Evolutionary conservation across 2,888 invertebrate genomes (phyloP).

Genomic region (Luperina nickerlii): DNA sequence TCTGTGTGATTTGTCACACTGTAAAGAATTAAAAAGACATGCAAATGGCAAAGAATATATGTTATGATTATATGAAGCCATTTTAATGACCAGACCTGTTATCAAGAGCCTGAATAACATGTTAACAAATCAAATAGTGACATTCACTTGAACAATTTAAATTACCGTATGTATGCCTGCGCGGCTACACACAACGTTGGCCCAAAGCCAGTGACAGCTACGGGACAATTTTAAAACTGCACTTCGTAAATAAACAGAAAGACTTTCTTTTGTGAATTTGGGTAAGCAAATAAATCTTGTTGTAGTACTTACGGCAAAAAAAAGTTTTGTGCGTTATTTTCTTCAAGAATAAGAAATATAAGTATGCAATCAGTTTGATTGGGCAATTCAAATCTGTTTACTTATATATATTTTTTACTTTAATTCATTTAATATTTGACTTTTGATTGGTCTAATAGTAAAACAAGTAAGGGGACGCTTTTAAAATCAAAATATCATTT

Average conservation of each 20-base stretch:
- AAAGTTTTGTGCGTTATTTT: conserved; percentile 21
- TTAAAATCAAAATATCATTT: not conserved
- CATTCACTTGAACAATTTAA: conserved; percentile 41
- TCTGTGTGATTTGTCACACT: not conserved
- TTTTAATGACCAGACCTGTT: not conserved
- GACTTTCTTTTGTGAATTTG: conserved; percentile 42
- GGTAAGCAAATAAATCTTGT: conserved; percentile 17
- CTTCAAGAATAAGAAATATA: not conserved
- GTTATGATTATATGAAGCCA: not conserved
- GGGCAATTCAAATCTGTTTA: not conserved
- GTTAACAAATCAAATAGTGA: conserved; percentile 34
- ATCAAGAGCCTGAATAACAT: conserved; percentile 11
- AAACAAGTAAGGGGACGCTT: too few relatives aligned
- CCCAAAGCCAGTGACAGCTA: conserved; percentile 40
- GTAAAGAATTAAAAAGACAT: not conserved
- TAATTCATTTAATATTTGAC: too few relatives aligned
- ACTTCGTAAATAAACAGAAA: conserved; percentile 19
- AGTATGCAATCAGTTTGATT: not conserved
- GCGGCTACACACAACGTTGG: conserved; percentile 44
- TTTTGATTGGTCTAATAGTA: not conserved
- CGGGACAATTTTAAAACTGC: conserved; percentile 56
- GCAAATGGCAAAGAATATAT: not conserved
- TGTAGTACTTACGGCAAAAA: conserved; percentile 5
- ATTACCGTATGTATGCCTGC: conserved; percentile 34
- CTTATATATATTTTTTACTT: too few relatives aligned